A percentile compares a stretch with the other conserved stretches of the same genome.
Conservation (phyloP, 2,797 vertebrate genomes). For the Pteropus rufus region DNA sequence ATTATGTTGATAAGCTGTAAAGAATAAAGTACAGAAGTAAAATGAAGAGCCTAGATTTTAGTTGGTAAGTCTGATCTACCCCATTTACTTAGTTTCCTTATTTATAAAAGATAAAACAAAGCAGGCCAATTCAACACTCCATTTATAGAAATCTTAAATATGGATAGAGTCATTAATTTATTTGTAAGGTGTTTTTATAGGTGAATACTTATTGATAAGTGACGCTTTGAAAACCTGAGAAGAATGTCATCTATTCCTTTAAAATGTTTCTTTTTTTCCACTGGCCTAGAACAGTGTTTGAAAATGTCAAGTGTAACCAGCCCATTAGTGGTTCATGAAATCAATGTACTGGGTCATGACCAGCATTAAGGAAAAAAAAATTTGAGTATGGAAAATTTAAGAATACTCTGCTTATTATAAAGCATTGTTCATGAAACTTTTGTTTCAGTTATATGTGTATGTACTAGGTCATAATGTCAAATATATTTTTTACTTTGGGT, state of each 20-base stretch:
- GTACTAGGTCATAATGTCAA: neutral
- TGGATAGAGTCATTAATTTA: neutral
- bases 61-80: neutral
- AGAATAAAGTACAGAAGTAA: neutral
- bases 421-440: neutral
- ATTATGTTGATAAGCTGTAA: neutral
- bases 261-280: neutral
- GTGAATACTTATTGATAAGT: neutral
- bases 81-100: neutral
- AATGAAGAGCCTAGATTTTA: conserved; percentile 9
- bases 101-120: conserved; percentile 20
- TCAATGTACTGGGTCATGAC: neutral
- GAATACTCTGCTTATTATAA: neutral
- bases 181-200: neutral
- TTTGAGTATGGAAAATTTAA: neutral
- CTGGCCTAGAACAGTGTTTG: neutral
- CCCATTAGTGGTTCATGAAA: neutral
- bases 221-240: conserved; percentile 1
- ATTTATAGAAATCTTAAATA: neutral
- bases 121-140: neutral
- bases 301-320: neutral
- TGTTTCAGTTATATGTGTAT: neutral
- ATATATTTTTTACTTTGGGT: neutral
- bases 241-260: neutral
- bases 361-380: neutral